phyloP scores from a whole-genome alignment of 2,888 invertebrate species.

The Galeopsomyia nigrocyanea region DNA sequence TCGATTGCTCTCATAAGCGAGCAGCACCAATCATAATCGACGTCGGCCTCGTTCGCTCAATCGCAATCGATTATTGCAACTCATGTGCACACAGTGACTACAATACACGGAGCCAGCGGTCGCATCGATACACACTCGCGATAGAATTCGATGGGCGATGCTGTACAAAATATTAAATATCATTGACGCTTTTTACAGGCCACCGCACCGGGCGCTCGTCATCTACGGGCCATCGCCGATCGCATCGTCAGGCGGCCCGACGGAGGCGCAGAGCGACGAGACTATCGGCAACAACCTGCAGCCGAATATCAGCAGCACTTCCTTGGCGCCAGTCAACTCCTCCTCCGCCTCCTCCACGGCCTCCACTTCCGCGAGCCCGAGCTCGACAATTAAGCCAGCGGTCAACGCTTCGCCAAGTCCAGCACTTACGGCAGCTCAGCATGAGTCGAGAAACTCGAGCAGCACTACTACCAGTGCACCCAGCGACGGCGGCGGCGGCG shows the following conservation, averaged over 20 bases:
- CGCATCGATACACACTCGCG: too few relatives aligned
- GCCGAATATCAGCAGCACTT: not conserved
- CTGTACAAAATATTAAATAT: too few relatives aligned
- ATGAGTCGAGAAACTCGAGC: not conserved
- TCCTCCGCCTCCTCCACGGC: not conserved
- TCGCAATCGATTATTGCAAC: not conserved
- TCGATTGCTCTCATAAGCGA: not conserved
- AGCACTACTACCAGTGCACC: constrained; percentile 15
- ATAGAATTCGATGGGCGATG: too few relatives aligned
- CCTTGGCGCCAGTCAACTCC: constrained; percentile 5
- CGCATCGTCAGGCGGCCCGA: constrained; percentile 37
- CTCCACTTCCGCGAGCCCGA: not conserved
- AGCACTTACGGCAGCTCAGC: not conserved
- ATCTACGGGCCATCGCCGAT: constrained; percentile 63
- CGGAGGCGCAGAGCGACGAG: not conserved
- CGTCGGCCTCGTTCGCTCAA: not conserved
- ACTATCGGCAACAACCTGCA: not conserved
- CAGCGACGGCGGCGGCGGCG: constrained; percentile 44
- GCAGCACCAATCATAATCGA: not conserved
- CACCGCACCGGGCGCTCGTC: constrained; percentile 61
- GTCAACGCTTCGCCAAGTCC: not conserved
- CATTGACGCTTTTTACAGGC: too few relatives aligned
- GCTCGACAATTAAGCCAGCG: not conserved
- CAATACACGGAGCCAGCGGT: too few relatives aligned
- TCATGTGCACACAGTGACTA: not conserved